Conservation (phyloP, 2,113 vertebrate genomes). For the Mugil cephalus region DNA sequence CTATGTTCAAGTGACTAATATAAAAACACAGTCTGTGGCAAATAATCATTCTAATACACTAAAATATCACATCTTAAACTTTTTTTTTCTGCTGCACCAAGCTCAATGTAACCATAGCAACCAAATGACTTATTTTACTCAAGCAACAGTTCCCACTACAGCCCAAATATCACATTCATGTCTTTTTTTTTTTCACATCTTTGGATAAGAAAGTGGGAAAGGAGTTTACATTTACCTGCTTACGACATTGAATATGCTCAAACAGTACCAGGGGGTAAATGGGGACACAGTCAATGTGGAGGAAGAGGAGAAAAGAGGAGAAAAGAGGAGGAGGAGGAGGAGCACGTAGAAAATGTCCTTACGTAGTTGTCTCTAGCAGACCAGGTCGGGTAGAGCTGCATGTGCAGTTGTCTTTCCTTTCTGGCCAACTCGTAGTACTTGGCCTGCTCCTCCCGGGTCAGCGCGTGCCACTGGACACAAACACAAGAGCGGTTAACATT, state of each 20-base stretch:
- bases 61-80: neutral
- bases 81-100: neutral
- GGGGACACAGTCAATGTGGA: neutral
- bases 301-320: constrained; percentile 7
- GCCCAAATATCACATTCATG: constrained; percentile 13
- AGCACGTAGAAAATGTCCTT: constrained; percentile 63
- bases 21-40: neutral
- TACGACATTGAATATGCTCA: constrained; percentile 9
- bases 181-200: neutral
- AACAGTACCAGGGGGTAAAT: neutral
- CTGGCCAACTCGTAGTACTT: constrained; percentile 99
- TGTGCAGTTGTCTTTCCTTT: constrained; percentile 98
- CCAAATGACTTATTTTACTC: constrained; percentile 19
- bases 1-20: too few species aligned
- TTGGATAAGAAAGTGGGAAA: constrained; percentile 23
- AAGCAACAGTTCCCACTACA: constrained; percentile 7
- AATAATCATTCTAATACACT: neutral
- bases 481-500: neutral
- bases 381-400: constrained; percentile 99
- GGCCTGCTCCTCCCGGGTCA: constrained; percentile 97
- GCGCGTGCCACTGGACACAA: constrained; percentile 93
- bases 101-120: constrained; percentile 16
- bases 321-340: neutral
- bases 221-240: neutral
- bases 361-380: constrained; percentile 98